phyloP scores from a whole-genome alignment of 2,888 invertebrate species.

The Suillia variegata region DNA sequence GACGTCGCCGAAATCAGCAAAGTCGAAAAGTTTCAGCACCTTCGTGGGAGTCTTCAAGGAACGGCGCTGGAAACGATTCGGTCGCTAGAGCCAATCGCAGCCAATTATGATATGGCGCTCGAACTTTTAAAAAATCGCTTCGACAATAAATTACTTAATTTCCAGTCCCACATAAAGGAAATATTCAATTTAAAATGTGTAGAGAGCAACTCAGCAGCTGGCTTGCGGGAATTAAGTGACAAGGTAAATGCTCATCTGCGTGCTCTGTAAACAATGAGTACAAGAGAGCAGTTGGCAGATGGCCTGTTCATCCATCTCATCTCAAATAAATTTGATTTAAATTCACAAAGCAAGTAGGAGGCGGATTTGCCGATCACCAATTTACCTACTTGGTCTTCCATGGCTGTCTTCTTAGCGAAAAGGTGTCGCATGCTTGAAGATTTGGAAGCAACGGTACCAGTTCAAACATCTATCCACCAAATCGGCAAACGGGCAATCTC shows the following conservation, averaged over 20 bases:
- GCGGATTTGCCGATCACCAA: constrained; percentile 2
- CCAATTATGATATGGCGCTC: constrained; percentile 31
- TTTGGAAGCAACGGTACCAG: constrained; percentile 10
- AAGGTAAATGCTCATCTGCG: constrained; percentile 23
- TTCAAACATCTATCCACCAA: not conserved
- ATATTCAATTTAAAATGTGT: constrained; percentile 26
- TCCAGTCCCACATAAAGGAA: constrained; percentile 30
- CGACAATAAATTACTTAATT: constrained; percentile 32
- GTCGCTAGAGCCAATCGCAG: constrained; percentile 26
- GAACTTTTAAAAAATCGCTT: constrained; percentile 28
- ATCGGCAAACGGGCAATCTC: not conserved
- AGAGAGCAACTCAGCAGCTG: constrained; percentile 20
- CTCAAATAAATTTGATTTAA: constrained; percentile 16
- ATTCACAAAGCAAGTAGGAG: constrained; percentile 24
- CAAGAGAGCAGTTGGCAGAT: constrained; percentile 20
- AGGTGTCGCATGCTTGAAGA: constrained; percentile 19
- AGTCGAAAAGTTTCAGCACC: not conserved
- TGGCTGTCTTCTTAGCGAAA: constrained; percentile 18
- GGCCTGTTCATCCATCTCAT: constrained; percentile 19
- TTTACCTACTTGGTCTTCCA: constrained; percentile 16
- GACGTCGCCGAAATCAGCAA: not conserved
- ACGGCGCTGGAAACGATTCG: constrained; percentile 14
- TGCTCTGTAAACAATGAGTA: constrained; percentile 22
- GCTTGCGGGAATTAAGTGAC: constrained; percentile 27
- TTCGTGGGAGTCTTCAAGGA: not conserved